Evolutionary conservation across 2,888 invertebrate species (phyloP).

Genomic region (Agrotis segetum): DNA sequence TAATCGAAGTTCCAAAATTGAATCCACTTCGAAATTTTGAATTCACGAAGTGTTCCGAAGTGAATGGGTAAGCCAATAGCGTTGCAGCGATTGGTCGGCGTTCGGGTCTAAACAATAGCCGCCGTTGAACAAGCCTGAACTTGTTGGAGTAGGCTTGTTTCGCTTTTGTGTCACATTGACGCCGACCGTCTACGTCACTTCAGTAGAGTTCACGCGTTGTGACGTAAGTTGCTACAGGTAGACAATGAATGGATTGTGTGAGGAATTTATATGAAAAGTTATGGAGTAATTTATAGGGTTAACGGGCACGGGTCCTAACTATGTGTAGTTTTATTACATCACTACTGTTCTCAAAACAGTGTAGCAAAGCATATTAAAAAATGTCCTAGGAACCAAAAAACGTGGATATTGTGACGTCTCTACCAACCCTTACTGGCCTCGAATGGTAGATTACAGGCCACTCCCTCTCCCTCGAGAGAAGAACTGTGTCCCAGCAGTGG

Average conservation of each 20-base stretch:
- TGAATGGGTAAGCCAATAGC: conserved; percentile 32
- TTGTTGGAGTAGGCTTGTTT: conserved; percentile 14
- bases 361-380: too few species aligned
- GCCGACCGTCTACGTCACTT: conserved; percentile 33
- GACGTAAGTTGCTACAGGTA: conserved; percentile 2
- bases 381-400: too few species aligned
- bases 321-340: too few species aligned
- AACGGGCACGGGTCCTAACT: too few species aligned
- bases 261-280: not conserved
- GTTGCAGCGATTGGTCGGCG: conserved; percentile 15
- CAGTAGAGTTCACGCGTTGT: conserved; percentile 22
- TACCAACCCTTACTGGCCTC: too few species aligned
- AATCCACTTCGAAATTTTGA: conserved; percentile 36
- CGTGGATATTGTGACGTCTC: too few species aligned
- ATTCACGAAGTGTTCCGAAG: conserved; percentile 40
- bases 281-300: too few species aligned
- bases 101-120: conserved; percentile 35
- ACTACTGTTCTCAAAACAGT: too few species aligned
- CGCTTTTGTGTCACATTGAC: conserved; percentile 25
- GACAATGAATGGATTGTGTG: not conserved
- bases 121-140: conserved; percentile 15
- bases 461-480: too few species aligned
- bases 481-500: too few species aligned
- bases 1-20: conserved; percentile 21
- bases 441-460: too few species aligned